Base-by-base conservation (phyloP, 2,113 vertebrate genomes). In the Carassius auratus region DNA sequence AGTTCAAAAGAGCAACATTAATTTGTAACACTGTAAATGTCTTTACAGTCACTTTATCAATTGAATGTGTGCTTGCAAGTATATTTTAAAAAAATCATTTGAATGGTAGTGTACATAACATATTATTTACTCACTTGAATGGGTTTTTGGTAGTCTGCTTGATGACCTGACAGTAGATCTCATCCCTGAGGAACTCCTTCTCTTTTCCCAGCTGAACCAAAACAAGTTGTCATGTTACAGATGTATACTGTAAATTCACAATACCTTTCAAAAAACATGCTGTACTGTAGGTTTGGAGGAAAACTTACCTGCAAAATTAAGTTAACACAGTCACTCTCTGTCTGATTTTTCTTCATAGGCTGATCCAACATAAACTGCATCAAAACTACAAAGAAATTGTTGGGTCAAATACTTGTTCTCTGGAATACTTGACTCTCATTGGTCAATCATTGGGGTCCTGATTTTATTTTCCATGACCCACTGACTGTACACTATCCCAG, bases 161-260 rank as follows among this genome's bases (percentile, higher is more conserved):
- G 93, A 99, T 95, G 93, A 96, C 91, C 91, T 99, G 98, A 91
- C 97, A 98, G 92, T 97, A 99, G 90, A 98, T 89, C 89, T 99
- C 98, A 88, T 99, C 98, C 2, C 94, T 94, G 82, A 99, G 89
- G 26, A 85, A 69, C 90, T 96, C 94, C 38, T 96, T 95, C 84
- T 97, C 95, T 87, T 94, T 96, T 84, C 97, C 96, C 3, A 97
- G 92, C 98, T 99, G 90, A 84, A 90, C 48, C 91, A 55, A 79
- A 75, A 88, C 17, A 68, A 3, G 84, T 26, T 85, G 0, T 4
- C 4, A 13, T 21, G 57, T 42, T 17, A 71, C n/a, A 68, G 52
- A 76, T 21, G 7, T 1, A 5, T 1, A 62, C 30, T 30, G 30
- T 30, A 26, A 57, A 61, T 48, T 21, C 3, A 38, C 3, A 4